A percentile compares a stretch with the other conserved stretches of the same genome.
Evolutionary conservation across 2,888 invertebrate species (phyloP).

Genomic region (Lycia hirtaria): DNA sequence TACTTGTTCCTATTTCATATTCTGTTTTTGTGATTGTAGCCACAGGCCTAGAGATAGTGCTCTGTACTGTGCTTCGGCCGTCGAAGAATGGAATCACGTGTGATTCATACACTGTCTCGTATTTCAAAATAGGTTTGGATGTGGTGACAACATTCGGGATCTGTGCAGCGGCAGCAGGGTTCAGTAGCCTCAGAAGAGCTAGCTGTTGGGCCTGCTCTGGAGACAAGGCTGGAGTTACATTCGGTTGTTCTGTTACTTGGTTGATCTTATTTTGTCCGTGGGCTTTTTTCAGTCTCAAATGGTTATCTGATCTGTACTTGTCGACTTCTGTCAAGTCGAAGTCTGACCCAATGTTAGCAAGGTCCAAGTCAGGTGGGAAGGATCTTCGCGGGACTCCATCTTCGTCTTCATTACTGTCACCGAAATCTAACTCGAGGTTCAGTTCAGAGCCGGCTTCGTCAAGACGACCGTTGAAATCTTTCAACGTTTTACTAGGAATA

Average conservation of each 20-base stretch:
- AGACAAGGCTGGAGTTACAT: conserved; percentile 75
- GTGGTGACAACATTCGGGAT: conserved; percentile 91
- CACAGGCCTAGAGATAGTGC: conserved; percentile 91
- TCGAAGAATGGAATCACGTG: conserved; percentile 92
- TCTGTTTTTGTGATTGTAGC: conserved; percentile 92
- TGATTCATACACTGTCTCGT: conserved; percentile 93
- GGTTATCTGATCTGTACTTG: conserved; percentile 85
- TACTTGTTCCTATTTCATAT: conserved; percentile 91
- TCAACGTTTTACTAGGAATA: conserved; percentile 93
- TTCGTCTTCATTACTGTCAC: conserved; percentile 90
- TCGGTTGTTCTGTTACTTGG: conserved; percentile 80
- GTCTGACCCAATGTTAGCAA: conserved; percentile 90
- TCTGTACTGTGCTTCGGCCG: conserved; percentile 90
- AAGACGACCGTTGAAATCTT: conserved; percentile 94
- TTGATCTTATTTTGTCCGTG: conserved; percentile 77
- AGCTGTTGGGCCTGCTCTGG: conserved; percentile 91
- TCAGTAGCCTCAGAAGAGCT: conserved; percentile 89
- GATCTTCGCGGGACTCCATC: conserved; percentile 78
- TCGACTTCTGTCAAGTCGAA: conserved; percentile 90
- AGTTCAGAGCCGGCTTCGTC: conserved; percentile 96
- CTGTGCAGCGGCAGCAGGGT: conserved; percentile 88
- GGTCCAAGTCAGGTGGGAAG: conserved; percentile 88
- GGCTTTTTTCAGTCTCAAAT: conserved; percentile 79
- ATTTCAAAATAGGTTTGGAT: conserved; percentile 90
- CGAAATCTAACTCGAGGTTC: conserved; percentile 93